Conservation (phyloP, 2,113 vertebrate species). For the Carassius gibelio region DNA sequence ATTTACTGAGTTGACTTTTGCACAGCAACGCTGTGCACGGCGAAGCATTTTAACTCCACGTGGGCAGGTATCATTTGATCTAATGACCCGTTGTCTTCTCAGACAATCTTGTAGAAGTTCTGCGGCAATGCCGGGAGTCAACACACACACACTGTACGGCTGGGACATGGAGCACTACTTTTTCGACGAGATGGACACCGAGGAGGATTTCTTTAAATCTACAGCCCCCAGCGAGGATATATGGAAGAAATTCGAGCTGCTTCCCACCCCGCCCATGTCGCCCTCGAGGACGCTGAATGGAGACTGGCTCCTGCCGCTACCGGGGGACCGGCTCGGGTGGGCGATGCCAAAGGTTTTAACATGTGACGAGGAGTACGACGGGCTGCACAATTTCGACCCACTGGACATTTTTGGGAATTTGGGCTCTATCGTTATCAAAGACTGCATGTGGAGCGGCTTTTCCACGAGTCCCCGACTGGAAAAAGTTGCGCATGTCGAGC, state of each 20-base stretch:
- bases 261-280: conserved; percentile 87
- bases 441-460: conserved; percentile 98
- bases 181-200: conserved; percentile 83
- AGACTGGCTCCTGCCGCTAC: conserved; percentile 57
- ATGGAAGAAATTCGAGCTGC: conserved; percentile 97
- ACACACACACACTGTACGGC: conserved; percentile 27
- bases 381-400: conserved; percentile 72
- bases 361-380: conserved; percentile 82
- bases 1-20: too few relatives aligned
- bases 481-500: conserved; percentile 73
- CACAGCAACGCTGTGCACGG: conserved; percentile 6
- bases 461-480: conserved; percentile 86
- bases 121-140: conserved; percentile 57
- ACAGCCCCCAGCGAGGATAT: conserved; percentile 94
- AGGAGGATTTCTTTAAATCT: conserved; percentile 90
- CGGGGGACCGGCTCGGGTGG: conserved; percentile 76
- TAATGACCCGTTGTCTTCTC: conserved; percentile 18
- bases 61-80: conserved; percentile 5
- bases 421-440: conserved; percentile 86
- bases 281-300: conserved; percentile 74
- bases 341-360: conserved; percentile 71
- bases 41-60: conserved; percentile 19
- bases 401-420: conserved; percentile 82
- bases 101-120: conserved; percentile 6
- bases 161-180: conserved; percentile 91